Conservation (phyloP, 2,797 vertebrate species). For the Argyrosomus regius region DNA sequence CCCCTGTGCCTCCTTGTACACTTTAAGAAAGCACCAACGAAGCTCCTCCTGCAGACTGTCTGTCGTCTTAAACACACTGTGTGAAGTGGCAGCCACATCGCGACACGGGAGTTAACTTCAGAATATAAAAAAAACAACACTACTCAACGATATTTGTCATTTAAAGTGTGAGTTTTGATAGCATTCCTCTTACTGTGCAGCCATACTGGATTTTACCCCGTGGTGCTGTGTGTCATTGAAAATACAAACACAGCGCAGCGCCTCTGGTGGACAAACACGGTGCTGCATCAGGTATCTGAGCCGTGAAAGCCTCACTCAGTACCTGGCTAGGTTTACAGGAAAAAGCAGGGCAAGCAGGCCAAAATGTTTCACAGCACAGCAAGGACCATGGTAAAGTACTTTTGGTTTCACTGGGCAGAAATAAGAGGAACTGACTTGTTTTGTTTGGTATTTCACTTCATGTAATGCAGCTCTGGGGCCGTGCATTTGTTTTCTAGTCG, state of each 20-base stretch:
- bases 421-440: neutral
- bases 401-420: neutral
- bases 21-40: conserved; percentile 11
- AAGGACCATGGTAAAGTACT: no score
- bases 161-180: neutral
- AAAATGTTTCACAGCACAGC: no score
- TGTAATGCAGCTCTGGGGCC: no score
- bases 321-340: no score
- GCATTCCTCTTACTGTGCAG: conserved; percentile 6
- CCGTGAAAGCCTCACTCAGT: no score
- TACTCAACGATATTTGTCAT: neutral
- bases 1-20: neutral
- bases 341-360: no score
- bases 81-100: conserved; percentile 52
- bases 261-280: conserved; percentile 12
- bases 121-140: rapidly evolving
- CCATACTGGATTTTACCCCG: conserved; percentile 75
- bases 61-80: conserved; percentile 20
- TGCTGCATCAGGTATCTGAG: neutral
- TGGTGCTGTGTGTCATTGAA: neutral
- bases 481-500: no score
- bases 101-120: neutral
- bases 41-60: conserved; percentile 25
- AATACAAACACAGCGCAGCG: conserved; percentile 54
- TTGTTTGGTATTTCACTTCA: neutral